These are phyloP conservation scores for Hydrophis major DNA, from an alignment of 2,797 vertebrate genomes.

Conservation along the genomic window DNA sequence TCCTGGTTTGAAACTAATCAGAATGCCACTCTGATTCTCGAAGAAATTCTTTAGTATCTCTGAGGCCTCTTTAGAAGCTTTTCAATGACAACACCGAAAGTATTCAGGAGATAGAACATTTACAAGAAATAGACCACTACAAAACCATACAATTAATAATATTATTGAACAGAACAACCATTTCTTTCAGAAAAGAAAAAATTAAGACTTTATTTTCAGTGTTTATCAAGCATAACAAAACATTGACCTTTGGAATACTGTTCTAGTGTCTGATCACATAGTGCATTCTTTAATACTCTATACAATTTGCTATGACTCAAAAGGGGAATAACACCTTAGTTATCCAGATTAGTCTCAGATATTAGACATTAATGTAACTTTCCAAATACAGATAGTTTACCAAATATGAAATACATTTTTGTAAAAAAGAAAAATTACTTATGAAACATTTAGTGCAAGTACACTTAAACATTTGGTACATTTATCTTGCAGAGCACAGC, in stretches of 20 bases:
- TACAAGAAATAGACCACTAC: background rate
- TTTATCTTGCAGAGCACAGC: slow-evolving; percentile 33
- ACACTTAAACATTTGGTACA: background rate
- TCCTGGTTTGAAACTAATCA: background rate
- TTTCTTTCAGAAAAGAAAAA: slow-evolving; percentile 61
- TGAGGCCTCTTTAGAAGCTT: background rate
- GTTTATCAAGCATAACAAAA: slow-evolving; percentile 68
- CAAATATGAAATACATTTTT: slow-evolving; percentile 26
- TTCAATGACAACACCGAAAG: background rate
- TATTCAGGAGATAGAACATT: background rate
- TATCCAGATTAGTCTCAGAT: slow-evolving; percentile 43
- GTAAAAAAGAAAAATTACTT: slow-evolving; percentile 29
- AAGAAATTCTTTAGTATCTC: background rate
- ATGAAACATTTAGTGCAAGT: slow-evolving; percentile 44
- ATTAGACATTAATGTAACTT: slow-evolving; percentile 2
- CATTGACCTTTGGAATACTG: slow-evolving; percentile 68
- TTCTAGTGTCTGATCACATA: slow-evolving; percentile 33
- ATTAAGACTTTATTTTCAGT: slow-evolving; percentile 77
- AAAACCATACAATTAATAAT: slow-evolving; percentile 30
- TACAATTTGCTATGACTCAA: slow-evolving; percentile 43
- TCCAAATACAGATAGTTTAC: slow-evolving; percentile 37
- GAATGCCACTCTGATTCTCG: background rate
- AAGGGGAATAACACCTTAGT: slow-evolving; percentile 42
- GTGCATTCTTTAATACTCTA: slow-evolving; percentile 38
- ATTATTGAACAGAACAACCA: slow-evolving; percentile 58